phyloP scores from a whole-genome alignment of 2,888 invertebrate genomes.

The Atherix ibis region DNA sequence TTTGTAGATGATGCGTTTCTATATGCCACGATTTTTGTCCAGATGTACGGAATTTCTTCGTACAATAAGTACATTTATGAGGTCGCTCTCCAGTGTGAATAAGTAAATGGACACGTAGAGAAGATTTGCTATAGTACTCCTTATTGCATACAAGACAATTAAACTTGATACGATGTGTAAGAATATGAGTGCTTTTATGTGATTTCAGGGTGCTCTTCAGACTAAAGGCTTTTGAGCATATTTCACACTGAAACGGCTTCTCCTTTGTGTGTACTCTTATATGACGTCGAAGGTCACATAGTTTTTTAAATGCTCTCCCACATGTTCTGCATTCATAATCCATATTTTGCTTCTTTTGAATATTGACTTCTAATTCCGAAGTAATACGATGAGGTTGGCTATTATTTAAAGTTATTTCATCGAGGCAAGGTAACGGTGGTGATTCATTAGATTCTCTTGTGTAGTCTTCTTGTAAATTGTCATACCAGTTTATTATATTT shows the following conservation, averaged over 20 bases:
- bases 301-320: slow-evolving; percentile 12
- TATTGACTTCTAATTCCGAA: no score
- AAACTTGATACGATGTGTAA: slow-evolving; percentile 10
- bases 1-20: neutral
- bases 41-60: neutral
- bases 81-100: neutral
- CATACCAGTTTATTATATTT: neutral
- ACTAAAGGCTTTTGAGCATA: slow-evolving; percentile 14
- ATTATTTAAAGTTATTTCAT: no score
- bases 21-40: neutral
- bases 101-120: neutral
- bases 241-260: slow-evolving; percentile 14
- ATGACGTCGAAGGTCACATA: slow-evolving; percentile 19
- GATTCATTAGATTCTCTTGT: neutral
- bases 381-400: no score
- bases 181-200: slow-evolving; percentile 16
- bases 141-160: slow-evolving; percentile 19
- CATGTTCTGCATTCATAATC: slow-evolving; percentile 6
- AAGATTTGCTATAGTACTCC: slow-evolving; percentile 11
- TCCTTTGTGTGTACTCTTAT: slow-evolving; percentile 17
- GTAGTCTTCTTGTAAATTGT: neutral
- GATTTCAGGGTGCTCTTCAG: slow-evolving; percentile 14
- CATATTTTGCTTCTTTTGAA: neutral
- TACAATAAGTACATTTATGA: neutral
- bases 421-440: no score